Conservation (phyloP, 37 sponge, comb jelly and placozoan species). For the Mnemiopsis leidyi region DNA sequence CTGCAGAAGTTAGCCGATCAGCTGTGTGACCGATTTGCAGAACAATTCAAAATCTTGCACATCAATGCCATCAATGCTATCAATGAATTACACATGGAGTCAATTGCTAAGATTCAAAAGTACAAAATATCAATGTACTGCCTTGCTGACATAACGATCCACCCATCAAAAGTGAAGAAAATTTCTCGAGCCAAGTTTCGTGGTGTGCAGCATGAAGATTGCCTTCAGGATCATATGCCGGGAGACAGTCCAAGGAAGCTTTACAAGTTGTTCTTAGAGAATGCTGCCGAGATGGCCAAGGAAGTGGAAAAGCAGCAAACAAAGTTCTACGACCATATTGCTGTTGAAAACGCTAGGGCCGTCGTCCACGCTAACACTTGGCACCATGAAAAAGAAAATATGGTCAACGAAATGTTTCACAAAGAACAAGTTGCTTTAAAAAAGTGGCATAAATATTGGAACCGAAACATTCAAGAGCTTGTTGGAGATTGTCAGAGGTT, state of each 20-base stretch:
- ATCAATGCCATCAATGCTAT: neutral
- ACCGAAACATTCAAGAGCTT: neutral
- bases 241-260: neutral
- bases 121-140: neutral
- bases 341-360: neutral
- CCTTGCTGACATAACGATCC: neutral
- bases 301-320: neutral
- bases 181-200: neutral
- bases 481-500: neutral
- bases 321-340: neutral
- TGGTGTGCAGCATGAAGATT: neutral
- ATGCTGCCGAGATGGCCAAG: neutral
- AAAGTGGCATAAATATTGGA: neutral
- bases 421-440: neutral
- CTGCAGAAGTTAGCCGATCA: neutral
- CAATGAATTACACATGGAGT: neutral
- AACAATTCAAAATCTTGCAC: neutral
- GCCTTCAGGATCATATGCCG: neutral
- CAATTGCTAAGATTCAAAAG: neutral
- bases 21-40: neutral
- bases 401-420: neutral
- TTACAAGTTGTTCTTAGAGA: neutral
- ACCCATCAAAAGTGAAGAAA: neutral
- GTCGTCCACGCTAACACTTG: neutral
- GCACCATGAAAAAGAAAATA: neutral